Evolutionary conservation across 2,888 invertebrate species (phyloP).

Genomic region (Cephus pygmeus): DNA sequence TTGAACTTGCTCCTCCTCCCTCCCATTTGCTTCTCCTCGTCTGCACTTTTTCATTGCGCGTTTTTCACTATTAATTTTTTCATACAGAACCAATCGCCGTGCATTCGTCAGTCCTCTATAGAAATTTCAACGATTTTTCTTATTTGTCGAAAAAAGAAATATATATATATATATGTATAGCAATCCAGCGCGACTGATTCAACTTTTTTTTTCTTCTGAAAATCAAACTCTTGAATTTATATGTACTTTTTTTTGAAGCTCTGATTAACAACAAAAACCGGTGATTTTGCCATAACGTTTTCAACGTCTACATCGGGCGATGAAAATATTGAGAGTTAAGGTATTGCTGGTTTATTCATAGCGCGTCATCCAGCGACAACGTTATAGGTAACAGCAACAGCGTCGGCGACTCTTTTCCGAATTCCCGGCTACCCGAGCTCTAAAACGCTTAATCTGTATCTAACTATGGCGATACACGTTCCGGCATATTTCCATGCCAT

Average conservation of each 20-base stretch:
- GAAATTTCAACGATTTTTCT: background rate
- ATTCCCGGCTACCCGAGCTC: conserved; percentile 49
- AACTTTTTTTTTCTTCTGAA: background rate
- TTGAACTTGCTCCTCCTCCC: conserved; percentile 34
- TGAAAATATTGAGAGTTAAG: background rate
- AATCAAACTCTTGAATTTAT: background rate
- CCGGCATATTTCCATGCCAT: conserved; percentile 63
- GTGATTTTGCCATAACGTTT: background rate
- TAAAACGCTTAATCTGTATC: conserved; percentile 61
- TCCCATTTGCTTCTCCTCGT: background rate
- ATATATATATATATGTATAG: background rate
- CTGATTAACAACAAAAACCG: background rate
- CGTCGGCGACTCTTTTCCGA: conserved; percentile 36
- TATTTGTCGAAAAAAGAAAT: background rate
- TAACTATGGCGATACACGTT: conserved; percentile 60
- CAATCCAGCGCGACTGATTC: background rate
- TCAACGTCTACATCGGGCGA: background rate
- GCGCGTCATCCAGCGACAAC: conserved; percentile 3
- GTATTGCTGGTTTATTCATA: conserved; percentile 9
- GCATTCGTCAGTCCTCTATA: background rate
- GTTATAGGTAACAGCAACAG: conserved; percentile 16
- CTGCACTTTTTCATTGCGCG: background rate
- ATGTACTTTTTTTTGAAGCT: background rate
- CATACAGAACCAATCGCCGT: background rate
- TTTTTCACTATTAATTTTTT: background rate